Evolutionary conservation across 37 sponge, comb jelly and placozoan species (phyloP).

Genomic region (Halisarca cf. caerulea): DNA sequence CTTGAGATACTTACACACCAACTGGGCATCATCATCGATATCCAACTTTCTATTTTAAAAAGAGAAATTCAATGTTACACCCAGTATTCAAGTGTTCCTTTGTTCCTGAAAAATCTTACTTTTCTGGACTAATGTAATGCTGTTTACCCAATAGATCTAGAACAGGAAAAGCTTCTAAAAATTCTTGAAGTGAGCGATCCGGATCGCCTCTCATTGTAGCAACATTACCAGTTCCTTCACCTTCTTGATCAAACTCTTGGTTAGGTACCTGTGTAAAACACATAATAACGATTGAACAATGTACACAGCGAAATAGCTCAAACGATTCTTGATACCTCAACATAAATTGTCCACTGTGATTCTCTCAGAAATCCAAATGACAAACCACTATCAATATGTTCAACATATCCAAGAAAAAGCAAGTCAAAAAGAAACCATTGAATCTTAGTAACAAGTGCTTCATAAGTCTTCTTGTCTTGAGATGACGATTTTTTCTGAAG

Average conservation of each 20-base stretch:
- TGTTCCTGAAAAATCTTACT: not conserved
- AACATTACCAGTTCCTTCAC: not conserved
- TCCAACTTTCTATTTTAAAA: constrained; percentile 22
- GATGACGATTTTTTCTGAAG: not conserved
- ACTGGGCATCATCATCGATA: constrained; percentile 68
- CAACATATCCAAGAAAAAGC: constrained; percentile 82
- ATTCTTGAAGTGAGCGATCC: constrained; percentile 37
- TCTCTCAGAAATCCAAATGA: constrained; percentile 52
- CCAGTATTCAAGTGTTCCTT: too few relatives aligned
- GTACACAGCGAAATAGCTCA: too few relatives aligned
- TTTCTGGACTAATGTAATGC: constrained; percentile 27
- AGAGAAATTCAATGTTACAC: not conserved
- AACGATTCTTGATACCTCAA: too few relatives aligned
- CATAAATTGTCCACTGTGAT: constrained; percentile 64
- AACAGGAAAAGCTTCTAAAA: constrained; percentile 64
- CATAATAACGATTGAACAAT: too few relatives aligned
- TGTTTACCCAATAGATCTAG: constrained; percentile 58
- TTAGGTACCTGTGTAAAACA: not conserved
- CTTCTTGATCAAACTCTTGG: not conserved
- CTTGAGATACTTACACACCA: constrained; percentile 84
- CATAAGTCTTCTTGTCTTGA: constrained; percentile 33
- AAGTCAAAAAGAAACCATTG: constrained; percentile 86
- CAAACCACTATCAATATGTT: constrained; percentile 48
- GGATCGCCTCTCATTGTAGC: constrained; percentile 45
- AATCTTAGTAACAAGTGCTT: constrained; percentile 52